A percentile compares a stretch with the other conserved stretches of the same genome.
These are phyloP conservation scores for Watsonalla cultraria DNA, from an alignment of 2,888 invertebrate genomes.

Conservation along the genomic window DNA sequence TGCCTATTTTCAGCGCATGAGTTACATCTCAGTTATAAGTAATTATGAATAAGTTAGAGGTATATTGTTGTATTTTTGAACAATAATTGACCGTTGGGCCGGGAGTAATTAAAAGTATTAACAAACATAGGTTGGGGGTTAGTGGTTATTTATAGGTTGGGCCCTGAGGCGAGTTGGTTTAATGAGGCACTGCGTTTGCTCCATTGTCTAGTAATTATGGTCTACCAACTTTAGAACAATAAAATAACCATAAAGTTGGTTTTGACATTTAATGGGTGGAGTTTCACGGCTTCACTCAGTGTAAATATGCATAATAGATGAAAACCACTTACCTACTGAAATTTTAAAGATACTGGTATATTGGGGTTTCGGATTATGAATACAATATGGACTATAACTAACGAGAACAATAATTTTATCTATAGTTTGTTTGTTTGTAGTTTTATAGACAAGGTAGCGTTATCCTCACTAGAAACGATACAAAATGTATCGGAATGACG, in stretches of 20 bases:
- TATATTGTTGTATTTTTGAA: conserved; percentile 55
- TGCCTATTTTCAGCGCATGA: conserved; percentile 65
- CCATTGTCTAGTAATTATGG: conserved; percentile 13
- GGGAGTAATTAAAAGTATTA: conserved; percentile 64
- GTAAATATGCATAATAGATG: background rate
- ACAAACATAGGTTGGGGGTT: conserved; percentile 50
- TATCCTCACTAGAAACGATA: no score
- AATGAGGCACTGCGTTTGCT: conserved; percentile 36
- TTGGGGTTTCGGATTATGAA: no score
- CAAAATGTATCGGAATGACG: no score
- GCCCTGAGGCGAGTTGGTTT: conserved; percentile 33
- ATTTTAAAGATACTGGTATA: background rate
- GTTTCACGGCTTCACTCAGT: background rate
- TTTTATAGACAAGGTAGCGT: no score
- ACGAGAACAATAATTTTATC: no score
- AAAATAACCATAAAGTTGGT: background rate
- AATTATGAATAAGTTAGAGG: conserved; percentile 69
- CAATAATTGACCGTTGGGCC: conserved; percentile 63
- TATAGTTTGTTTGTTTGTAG: no score
- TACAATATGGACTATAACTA: no score
- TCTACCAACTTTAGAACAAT: background rate
- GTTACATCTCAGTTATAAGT: conserved; percentile 74
- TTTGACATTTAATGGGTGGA: background rate
- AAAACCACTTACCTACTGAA: background rate
- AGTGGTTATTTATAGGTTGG: conserved; percentile 47